Conservation (phyloP, 2,888 invertebrate species). For the Nemotelus nigrinus region DNA sequence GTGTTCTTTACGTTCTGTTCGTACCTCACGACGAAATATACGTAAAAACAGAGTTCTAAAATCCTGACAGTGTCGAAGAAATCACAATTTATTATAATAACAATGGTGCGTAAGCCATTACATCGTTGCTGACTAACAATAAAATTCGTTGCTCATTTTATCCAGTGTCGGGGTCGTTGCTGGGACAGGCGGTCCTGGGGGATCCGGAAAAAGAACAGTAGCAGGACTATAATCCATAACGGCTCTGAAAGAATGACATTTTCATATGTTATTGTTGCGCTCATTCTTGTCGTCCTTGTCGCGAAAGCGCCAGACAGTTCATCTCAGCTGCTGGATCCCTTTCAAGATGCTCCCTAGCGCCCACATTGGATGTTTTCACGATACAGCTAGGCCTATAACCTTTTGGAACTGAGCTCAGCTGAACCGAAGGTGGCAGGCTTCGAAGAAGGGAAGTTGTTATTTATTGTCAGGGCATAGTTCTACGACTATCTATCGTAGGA, state of each 20-base stretch:
- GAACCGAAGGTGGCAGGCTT: not conserved
- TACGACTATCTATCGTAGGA: not conserved
- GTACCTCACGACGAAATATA: constrained; percentile 5
- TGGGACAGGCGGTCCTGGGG: not conserved
- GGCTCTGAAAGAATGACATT: constrained; percentile 35
- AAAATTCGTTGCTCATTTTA: constrained; percentile 39
- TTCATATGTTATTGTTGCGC: constrained; percentile 40
- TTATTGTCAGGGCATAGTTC: constrained; percentile 41
- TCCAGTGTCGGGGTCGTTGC: not conserved
- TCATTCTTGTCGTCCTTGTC: constrained; percentile 20
- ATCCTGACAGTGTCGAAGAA: constrained; percentile 35
- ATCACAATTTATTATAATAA: constrained; percentile 40
- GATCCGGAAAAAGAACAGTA: not conserved
- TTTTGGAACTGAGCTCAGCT: not conserved
- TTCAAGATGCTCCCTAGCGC: not conserved
- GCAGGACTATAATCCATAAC: constrained; percentile 31
- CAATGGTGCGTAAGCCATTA: constrained; percentile 37
- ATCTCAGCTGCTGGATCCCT: constrained; percentile 4
- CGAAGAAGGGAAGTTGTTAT: constrained; percentile 25
- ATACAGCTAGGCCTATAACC: not conserved
- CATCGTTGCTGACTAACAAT: constrained; percentile 37
- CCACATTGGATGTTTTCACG: not conserved
- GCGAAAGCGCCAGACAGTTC: not conserved
- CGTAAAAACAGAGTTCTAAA: constrained; percentile 15
- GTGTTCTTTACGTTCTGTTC: not conserved